Percentiles rank a stretch among this genome's conserved stretches.
Conservation (phyloP, 2,797 vertebrate genomes). For the Sciurus vulgaris region DNA sequence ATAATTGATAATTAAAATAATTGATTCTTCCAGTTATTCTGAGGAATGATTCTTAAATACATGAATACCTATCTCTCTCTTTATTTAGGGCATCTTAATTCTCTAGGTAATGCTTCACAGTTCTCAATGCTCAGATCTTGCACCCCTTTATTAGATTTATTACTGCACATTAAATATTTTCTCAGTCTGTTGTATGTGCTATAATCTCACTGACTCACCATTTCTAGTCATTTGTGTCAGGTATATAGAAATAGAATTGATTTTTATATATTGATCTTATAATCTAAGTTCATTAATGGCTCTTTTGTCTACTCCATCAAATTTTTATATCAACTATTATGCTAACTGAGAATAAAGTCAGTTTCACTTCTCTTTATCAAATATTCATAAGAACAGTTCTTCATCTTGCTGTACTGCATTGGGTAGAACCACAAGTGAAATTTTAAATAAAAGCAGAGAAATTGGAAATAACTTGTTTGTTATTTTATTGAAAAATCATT, state of each 20-base stretch:
- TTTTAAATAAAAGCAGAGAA: background rate
- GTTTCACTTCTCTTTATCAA: background rate
- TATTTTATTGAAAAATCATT: background rate
- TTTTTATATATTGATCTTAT: background rate
- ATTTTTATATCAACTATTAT: background rate
- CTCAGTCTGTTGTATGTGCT: background rate
- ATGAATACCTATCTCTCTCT: background rate
- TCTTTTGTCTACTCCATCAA: background rate
- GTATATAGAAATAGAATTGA: background rate
- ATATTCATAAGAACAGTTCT: background rate
- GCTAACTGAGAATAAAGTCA: background rate
- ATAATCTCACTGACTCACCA: background rate
- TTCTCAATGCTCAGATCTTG: background rate
- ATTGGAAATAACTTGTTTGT: background rate
- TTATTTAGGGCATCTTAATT: slow-evolving; percentile 15
- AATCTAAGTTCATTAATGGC: background rate
- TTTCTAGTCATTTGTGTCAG: background rate
- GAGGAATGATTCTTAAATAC: background rate
- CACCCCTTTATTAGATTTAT: background rate
- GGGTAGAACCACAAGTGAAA: background rate
- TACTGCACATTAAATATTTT: background rate
- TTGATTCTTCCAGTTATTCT: background rate
- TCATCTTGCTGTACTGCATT: background rate
- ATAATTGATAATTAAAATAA: background rate
- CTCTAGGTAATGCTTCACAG: background rate